A percentile compares a stretch with the other conserved stretches of the same genome.
These are phyloP conservation scores for Lepetodrilus schrolli DNA, from an alignment of 2,888 invertebrate species.

Conservation along the genomic window DNA sequence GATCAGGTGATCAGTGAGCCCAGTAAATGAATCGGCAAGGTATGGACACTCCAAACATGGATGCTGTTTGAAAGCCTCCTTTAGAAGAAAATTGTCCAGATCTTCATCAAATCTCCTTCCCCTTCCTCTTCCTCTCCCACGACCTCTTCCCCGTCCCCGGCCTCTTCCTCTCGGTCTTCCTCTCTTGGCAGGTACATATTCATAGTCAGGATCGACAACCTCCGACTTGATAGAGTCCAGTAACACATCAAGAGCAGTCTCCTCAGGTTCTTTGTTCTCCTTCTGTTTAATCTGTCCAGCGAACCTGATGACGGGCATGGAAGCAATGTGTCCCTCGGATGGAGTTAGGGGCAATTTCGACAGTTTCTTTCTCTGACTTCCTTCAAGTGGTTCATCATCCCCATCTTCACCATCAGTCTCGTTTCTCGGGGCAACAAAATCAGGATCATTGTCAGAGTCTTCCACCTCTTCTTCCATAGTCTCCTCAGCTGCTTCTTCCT, in stretches of 20 bases:
- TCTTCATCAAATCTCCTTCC: not conserved
- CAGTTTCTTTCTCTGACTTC: not conserved
- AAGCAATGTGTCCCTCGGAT: not conserved
- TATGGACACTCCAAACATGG: slow-evolving; percentile 14
- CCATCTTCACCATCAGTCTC: slow-evolving; percentile 6
- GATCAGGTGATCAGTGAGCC: slow-evolving; percentile 18
- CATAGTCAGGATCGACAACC: not conserved
- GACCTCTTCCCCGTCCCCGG: not conserved
- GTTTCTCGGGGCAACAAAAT: not conserved
- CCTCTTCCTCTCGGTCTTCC: not conserved
- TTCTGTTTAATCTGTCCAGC: not conserved
- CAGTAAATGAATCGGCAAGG: slow-evolving; percentile 11
- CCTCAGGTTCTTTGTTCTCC: not conserved
- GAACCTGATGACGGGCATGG: slow-evolving; percentile 21
- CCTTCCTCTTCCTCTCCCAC: not conserved
- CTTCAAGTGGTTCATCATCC: not conserved
- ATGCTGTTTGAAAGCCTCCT: not conserved
- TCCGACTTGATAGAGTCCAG: not conserved
- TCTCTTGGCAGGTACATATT: too few relatives aligned
- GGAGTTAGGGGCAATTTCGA: not conserved
- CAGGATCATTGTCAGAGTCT: slow-evolving; percentile 17
- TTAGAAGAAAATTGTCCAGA: not conserved
- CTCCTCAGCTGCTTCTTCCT: not conserved
- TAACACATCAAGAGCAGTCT: not conserved
- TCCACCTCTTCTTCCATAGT: not conserved